Evolutionary conservation across 2,888 invertebrate species (phyloP), one percentile per base, ranked within the genome.

Genomic region (Pyrochroa serraticornis): DNA sequence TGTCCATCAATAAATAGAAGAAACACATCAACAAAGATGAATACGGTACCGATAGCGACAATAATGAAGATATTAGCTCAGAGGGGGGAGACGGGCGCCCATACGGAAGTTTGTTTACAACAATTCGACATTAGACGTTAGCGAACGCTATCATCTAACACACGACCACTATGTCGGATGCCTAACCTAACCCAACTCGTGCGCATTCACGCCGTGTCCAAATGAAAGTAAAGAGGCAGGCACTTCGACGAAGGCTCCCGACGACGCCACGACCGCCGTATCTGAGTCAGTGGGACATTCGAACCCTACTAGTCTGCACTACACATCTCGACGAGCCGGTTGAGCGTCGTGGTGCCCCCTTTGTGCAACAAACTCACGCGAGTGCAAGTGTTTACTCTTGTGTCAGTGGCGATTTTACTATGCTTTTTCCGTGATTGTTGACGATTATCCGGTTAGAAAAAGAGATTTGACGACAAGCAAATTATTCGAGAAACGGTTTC

Each of bases 281-380:
- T 84, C 83, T 86, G 85, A 84, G 85, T 84, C 85, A 85, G 84
- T 85, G 83, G 85, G 85, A 77, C 79, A 69, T 62, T 64, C 48
- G 58, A 63, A 55, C 59, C 59, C 63, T 63, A 64, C 68, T 65
- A 72, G 71, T 72, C 67, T 63, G 64, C 68, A 62, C 64, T 60
- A 57, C 60, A 54, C 61, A 39, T 30, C 49, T 42, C 33, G 41
- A 32, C 49, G 61, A 62, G 60, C 45, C 52, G 41, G 64, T 64
- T 45, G 67, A 45, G 61, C 49, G 10, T 33, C 33, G 45, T 33
- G 31, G 22, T 22, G 22, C 22, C 36, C 52, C 52, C 35, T 43
- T 37, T 10, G 52, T 47, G 42, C 36, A 58, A 31, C 45, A 45
- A 6, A 46, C 35, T 33, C 56, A 42, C 58, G 56, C 60, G 60